Percentiles rank a stretch among this genome's conserved stretches.
Conservation (phyloP, 1,140 invertebrate species). For the Diachasma alloeum region DNA sequence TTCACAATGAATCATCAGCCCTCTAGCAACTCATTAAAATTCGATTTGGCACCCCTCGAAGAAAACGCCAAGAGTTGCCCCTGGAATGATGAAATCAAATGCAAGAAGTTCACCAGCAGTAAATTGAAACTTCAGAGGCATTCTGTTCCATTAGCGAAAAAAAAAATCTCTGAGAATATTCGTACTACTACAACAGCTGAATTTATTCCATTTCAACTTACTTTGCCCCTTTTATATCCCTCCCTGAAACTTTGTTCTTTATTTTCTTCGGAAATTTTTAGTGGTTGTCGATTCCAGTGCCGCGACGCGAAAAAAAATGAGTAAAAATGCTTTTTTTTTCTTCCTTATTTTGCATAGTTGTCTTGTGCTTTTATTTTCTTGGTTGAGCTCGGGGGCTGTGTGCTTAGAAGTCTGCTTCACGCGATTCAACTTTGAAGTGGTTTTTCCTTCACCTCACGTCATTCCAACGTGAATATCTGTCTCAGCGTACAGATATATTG, state of each 20-base stretch:
- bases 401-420: background rate
- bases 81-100: background rate
- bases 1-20: background rate
- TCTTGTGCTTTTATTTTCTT: too few relatives aligned
- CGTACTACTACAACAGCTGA: background rate
- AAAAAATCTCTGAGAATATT: background rate
- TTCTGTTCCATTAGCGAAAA: background rate
- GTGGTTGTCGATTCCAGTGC: background rate
- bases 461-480: background rate
- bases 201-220: background rate
- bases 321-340: background rate
- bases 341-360: too few relatives aligned
- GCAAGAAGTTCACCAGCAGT: background rate
- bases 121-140: background rate
- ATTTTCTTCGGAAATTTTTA: background rate
- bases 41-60: background rate
- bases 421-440: background rate
- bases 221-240: background rate
- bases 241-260: background rate
- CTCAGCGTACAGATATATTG: too few relatives aligned
- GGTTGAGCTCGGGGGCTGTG: too few relatives aligned
- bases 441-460: background rate
- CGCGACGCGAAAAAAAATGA: background rate
- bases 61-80: background rate
- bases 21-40: background rate